A percentile compares a stretch with the other conserved stretches of the same genome.
phyloP scores from a whole-genome alignment of 2,888 invertebrate species.

The Orthonevra nobilis region DNA sequence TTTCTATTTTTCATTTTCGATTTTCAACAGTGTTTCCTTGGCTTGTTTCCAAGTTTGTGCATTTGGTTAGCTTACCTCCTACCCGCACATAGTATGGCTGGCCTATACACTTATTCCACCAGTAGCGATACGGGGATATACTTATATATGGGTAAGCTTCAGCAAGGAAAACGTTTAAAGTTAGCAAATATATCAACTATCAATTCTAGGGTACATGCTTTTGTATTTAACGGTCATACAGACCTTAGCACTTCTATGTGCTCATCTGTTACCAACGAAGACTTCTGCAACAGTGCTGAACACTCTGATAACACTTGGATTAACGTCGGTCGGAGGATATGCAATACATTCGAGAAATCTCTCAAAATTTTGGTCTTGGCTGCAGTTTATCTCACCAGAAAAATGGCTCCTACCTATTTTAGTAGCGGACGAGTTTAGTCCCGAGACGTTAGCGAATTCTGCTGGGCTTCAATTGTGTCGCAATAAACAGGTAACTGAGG shows the following conservation, averaged over 20 bases:
- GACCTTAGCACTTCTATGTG: constrained; percentile 85
- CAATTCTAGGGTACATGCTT: constrained; percentile 84
- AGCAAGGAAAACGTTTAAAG: not conserved
- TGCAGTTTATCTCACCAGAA: constrained; percentile 86
- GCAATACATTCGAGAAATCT: constrained; percentile 86
- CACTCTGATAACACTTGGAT: constrained; percentile 82
- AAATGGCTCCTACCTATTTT: constrained; percentile 87
- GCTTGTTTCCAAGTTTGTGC: constrained; percentile 88
- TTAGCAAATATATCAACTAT: not conserved
- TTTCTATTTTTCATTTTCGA: no score
- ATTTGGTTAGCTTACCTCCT: constrained; percentile 92
- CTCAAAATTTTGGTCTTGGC: constrained; percentile 84
- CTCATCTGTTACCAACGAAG: constrained; percentile 85
- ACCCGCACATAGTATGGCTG: constrained; percentile 94
- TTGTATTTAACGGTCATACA: constrained; percentile 86
- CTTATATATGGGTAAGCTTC: constrained; percentile 84
- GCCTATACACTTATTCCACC: constrained; percentile 86
- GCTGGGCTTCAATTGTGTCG: constrained; percentile 82
- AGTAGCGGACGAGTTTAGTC: constrained; percentile 84
- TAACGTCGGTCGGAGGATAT: constrained; percentile 85
- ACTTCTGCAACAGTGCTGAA: constrained; percentile 84
- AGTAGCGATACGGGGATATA: constrained; percentile 86
- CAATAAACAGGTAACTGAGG: constrained; percentile 88
- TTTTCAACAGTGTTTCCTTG: constrained; percentile 85
- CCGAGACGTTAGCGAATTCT: constrained; percentile 83